Conservation (phyloP, 2,113 vertebrate genomes). For the Trogon surrucura region DNA sequence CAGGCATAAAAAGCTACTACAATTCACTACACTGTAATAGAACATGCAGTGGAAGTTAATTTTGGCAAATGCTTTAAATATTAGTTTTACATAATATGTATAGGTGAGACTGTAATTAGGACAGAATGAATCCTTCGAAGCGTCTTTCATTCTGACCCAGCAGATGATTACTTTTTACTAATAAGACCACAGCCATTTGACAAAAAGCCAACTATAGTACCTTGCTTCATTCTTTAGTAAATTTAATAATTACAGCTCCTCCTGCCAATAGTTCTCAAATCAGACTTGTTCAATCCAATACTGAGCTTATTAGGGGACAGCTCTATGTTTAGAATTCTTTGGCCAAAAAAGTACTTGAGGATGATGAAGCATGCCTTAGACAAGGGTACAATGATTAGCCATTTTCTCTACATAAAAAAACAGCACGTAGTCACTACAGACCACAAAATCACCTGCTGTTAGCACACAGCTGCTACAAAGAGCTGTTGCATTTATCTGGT, state of each 20-base stretch:
- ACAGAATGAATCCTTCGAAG: constrained; percentile 78
- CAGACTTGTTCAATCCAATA: constrained; percentile 81
- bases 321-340: constrained; percentile 82
- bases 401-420: constrained; percentile 81
- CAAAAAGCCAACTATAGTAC: constrained; percentile 81
- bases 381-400: constrained; percentile 81
- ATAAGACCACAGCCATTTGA: constrained; percentile 82
- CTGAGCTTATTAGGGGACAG: constrained; percentile 82
- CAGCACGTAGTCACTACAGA: constrained; percentile 74
- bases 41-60: constrained; percentile 82
- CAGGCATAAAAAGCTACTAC: constrained; percentile 78
- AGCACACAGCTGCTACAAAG: constrained; percentile 76
- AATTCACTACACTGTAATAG: constrained; percentile 78
- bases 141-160: constrained; percentile 78
- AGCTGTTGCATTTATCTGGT: constrained; percentile 77
- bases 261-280: constrained; percentile 82
- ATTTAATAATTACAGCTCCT: constrained; percentile 85
- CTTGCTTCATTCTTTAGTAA: constrained; percentile 79
- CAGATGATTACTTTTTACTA: constrained; percentile 81
- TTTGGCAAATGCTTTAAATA: constrained; percentile 86
- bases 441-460: constrained; percentile 79
- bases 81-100: constrained; percentile 83
- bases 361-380: constrained; percentile 82
- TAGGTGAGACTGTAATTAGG: constrained; percentile 84
- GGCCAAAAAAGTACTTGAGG: constrained; percentile 80